Conservation (phyloP, 37 sponge, comb jelly and placozoan genomes). For the Halichondria panicea region DNA sequence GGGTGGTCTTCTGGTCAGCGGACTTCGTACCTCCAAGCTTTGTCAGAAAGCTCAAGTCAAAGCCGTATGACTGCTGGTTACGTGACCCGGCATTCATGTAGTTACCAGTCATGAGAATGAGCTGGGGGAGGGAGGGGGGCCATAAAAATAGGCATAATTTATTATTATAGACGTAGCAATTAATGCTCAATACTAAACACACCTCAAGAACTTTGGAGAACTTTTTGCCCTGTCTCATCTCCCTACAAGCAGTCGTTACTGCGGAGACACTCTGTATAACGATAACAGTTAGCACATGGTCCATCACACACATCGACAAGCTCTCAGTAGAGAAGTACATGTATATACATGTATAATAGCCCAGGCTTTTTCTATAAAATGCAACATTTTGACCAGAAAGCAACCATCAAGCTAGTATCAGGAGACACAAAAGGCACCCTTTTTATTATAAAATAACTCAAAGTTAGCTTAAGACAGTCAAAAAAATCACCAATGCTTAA, state of each 20-base stretch:
- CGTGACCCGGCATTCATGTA: slow-evolving; percentile 98
- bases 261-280: slow-evolving; percentile 61
- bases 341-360: too few species aligned
- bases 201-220: slow-evolving; percentile 88
- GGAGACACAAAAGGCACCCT: too few species aligned
- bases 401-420: too few species aligned
- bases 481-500: too few species aligned
- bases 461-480: too few species aligned
- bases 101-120: slow-evolving; percentile 94
- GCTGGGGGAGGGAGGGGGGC: slow-evolving; percentile 28
- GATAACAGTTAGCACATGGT: neutral
- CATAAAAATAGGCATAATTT: neutral
- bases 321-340: neutral
- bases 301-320: neutral
- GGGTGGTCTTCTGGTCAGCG: slow-evolving; percentile 88
- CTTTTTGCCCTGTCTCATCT: slow-evolving; percentile 75
- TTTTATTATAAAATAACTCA: too few species aligned
- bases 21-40: slow-evolving; percentile 91
- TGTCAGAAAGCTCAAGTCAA: slow-evolving; percentile 94
- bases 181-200: slow-evolving; percentile 8
- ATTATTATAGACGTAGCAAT: neutral
- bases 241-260: slow-evolving; percentile 83
- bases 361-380: too few species aligned
- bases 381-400: too few species aligned
- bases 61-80: slow-evolving; percentile 88